phyloP scores from a whole-genome alignment of 2,797 vertebrate genomes.

The Manis crassicaudata region DNA sequence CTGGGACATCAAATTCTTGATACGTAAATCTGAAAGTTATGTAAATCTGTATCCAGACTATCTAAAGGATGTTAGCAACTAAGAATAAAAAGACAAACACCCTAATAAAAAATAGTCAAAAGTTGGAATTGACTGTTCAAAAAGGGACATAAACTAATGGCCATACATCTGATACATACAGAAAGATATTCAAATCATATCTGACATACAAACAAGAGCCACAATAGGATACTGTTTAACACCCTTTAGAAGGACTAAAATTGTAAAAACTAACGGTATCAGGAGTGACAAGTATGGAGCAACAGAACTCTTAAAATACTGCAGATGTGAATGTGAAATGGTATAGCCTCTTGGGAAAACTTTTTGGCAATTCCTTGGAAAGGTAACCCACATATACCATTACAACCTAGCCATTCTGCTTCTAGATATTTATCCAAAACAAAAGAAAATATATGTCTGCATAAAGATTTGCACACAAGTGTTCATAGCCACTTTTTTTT shows the following conservation, averaged over 20 bases:
- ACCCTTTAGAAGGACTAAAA: neutral
- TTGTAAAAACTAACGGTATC: neutral
- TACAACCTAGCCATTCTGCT: neutral
- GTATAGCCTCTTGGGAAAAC: neutral
- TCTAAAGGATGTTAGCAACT: neutral
- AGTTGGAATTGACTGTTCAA: constrained; percentile 11
- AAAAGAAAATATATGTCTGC: neutral
- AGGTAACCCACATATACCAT: neutral
- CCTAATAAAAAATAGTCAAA: neutral
- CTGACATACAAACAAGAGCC: neutral
- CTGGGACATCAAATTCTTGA: neutral
- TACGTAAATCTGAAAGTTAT: neutral
- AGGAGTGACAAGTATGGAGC: neutral
- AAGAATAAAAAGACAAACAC: neutral
- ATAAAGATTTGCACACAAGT: neutral
- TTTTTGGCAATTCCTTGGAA: neutral
- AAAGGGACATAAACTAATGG: neutral
- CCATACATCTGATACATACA: neutral
- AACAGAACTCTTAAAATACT: neutral
- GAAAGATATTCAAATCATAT: neutral
- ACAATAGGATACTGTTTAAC: neutral
- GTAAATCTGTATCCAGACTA: neutral
- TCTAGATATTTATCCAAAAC: neutral
- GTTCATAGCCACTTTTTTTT: neutral
- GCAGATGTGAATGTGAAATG: neutral